Evolutionary conservation across 2,113 vertebrate genomes (phyloP).

Genomic region (Tragulus kanchil): DNA sequence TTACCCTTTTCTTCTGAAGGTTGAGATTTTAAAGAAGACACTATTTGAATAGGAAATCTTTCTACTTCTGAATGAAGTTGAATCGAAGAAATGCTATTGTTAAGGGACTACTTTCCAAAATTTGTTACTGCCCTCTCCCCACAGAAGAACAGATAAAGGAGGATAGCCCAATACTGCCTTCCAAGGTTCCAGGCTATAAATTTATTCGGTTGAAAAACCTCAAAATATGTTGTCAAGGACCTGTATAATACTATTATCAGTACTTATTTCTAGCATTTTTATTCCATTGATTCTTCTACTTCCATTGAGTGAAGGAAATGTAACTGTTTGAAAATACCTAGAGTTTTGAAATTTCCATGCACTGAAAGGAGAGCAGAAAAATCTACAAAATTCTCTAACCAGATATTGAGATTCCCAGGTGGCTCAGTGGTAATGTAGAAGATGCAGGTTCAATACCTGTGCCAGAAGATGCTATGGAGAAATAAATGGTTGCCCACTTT

Average conservation of each 20-base stretch:
- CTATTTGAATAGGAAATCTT: slow-evolving; percentile 4
- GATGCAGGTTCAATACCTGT: not conserved
- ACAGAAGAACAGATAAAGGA: not conserved
- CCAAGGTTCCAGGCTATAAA: not conserved
- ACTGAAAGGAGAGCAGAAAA: too few species aligned
- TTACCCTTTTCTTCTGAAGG: not conserved
- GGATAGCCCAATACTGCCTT: not conserved
- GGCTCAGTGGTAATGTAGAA: not conserved
- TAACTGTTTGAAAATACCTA: slow-evolving; percentile 23
- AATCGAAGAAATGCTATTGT: not conserved
- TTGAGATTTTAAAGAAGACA: not conserved
- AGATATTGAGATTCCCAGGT: not conserved
- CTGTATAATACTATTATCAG: not conserved
- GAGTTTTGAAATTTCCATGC: not conserved
- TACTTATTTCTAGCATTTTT: not conserved
- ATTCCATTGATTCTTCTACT: not conserved
- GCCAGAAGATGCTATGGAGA: not conserved
- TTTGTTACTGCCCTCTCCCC: not conserved
- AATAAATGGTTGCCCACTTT: not conserved
- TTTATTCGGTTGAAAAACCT: not conserved
- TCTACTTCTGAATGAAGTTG: not conserved
- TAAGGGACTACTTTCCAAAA: not conserved
- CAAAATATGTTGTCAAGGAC: not conserved
- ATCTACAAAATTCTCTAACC: rapidly evolving
- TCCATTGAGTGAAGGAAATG: not conserved